These are phyloP conservation scores for Drosophila azteca DNA, from an alignment of 1,140 invertebrate species.

Conservation along the genomic window DNA sequence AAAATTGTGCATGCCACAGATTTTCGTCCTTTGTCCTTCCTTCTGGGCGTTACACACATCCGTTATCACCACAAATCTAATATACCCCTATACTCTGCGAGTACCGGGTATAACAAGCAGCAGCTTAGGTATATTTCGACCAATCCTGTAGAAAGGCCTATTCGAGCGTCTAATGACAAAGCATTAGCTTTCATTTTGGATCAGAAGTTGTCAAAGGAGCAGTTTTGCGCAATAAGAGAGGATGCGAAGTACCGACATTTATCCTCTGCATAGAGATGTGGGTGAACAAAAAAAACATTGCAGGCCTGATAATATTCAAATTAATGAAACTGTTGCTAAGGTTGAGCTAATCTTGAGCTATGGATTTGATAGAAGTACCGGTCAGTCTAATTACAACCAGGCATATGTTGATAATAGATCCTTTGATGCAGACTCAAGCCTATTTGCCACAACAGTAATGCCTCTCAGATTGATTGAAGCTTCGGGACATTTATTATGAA, in stretches of 20 bases:
- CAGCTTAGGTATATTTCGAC: neutral
- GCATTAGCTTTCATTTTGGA: slow-evolving; percentile 2
- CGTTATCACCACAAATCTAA: no score
- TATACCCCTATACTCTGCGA: no score
- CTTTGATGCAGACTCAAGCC: slow-evolving; percentile 1
- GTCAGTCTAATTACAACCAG: slow-evolving; percentile 10
- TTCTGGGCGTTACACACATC: no score
- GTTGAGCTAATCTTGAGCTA: slow-evolving; percentile 6
- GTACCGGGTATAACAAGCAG: no score
- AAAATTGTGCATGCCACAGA: no score
- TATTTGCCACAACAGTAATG: slow-evolving; percentile 17
- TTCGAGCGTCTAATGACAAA: neutral
- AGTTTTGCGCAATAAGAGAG: slow-evolving; percentile 2
- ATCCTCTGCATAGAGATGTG: slow-evolving; percentile 1
- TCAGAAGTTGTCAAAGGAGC: neutral
- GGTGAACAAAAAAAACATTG: neutral
- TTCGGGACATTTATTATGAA: slow-evolving; percentile 13
- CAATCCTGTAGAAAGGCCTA: neutral
- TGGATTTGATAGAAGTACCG: slow-evolving; percentile 15
- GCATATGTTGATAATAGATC: neutral
- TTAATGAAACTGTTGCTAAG: neutral
- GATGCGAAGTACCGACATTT: slow-evolving; percentile 1
- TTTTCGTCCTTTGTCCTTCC: no score
- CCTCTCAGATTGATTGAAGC: slow-evolving; percentile 16
- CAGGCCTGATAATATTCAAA: neutral